A percentile compares a stretch with the other conserved stretches of the same genome.
phyloP scores from a whole-genome alignment of 1,140 invertebrate species.

The Atta colombica region DNA sequence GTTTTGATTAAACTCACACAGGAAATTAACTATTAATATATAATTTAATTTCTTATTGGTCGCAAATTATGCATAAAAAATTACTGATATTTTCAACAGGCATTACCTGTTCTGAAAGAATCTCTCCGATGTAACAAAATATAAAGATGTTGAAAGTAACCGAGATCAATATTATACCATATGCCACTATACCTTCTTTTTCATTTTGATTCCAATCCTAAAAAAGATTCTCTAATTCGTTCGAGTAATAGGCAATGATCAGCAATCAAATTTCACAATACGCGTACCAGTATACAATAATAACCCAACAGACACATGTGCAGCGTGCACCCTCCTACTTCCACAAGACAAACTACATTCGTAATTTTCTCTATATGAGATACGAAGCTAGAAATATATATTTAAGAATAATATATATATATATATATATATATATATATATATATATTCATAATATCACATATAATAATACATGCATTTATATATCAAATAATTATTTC shows the following conservation, averaged over 20 bases:
- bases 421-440: too few relatives aligned
- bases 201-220: conserved; percentile 73
- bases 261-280: background rate
- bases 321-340: conserved; percentile 78
- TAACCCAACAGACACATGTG: conserved; percentile 81
- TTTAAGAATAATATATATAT: background rate
- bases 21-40: conserved; percentile 27
- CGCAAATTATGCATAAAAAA: background rate
- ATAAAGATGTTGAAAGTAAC: conserved; percentile 78
- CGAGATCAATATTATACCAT: conserved; percentile 67
- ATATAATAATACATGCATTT: background rate
- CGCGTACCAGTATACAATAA: conserved; percentile 78
- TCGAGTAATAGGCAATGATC: background rate
- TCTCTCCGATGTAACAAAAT: conserved; percentile 78
- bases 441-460: too few relatives aligned
- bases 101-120: conserved; percentile 75
- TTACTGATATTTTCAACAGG: background rate
- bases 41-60: background rate
- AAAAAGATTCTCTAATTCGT: background rate
- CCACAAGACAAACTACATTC: conserved; percentile 77
- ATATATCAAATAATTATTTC: too few relatives aligned
- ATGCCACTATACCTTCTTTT: conserved; percentile 39
- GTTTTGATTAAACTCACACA: conserved; percentile 3
- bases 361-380: conserved; percentile 74
- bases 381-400: conserved; percentile 73